Conservation (phyloP, 2,113 vertebrate genomes). For the Mormyrus lacerda region DNA sequence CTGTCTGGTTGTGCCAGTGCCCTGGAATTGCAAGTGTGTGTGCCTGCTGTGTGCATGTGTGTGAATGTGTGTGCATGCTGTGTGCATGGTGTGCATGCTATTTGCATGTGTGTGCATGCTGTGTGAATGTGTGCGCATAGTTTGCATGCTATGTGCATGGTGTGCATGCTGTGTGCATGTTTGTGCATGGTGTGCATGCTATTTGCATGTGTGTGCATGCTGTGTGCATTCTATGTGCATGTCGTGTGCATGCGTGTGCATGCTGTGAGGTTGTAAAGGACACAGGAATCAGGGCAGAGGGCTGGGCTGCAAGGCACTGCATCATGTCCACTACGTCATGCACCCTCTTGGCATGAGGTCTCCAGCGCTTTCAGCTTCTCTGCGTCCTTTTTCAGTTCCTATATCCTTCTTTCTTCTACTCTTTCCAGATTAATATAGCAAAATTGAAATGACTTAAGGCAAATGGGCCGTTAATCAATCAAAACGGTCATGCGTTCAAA, state of each 20-base stretch:
- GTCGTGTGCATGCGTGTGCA: background rate
- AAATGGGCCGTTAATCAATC: background rate
- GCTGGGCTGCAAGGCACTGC: background rate
- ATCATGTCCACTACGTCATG: background rate
- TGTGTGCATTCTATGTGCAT: too few species aligned
- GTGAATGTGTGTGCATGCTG: slow-evolving; percentile 7
- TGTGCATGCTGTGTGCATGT: too few species aligned
- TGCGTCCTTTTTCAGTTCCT: background rate
- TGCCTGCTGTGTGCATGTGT: too few species aligned
- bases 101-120: slow-evolving; percentile 6
- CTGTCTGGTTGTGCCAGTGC: slow-evolving; percentile 67
- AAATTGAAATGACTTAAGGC: background rate
- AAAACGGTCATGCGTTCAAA: background rate
- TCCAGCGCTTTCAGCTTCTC: background rate
- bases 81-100: background rate
- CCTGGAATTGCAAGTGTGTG: slow-evolving; percentile 61
- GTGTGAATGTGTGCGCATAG: slow-evolving; percentile 5
- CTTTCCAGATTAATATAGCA: background rate
- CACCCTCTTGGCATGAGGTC: background rate
- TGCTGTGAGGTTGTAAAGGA: background rate
- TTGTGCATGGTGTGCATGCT: too few species aligned
- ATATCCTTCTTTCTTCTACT: background rate
- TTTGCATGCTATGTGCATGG: too few species aligned
- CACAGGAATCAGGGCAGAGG: slow-evolving; percentile 15
- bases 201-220: too few species aligned